Conservation (phyloP, 2,888 invertebrate species). For the Parnassius apollo region DNA sequence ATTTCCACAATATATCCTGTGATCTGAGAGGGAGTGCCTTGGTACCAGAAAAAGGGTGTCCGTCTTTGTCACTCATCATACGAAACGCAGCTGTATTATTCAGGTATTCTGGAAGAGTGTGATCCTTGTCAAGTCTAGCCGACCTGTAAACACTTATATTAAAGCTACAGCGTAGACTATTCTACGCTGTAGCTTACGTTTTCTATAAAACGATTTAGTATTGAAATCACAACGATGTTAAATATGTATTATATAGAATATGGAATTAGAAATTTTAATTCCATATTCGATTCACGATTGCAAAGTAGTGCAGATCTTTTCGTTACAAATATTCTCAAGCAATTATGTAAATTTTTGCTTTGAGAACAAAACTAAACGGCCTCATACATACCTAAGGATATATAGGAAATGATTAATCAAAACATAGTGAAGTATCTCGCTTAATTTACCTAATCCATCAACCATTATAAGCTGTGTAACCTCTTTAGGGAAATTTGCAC, state of each 20-base stretch:
- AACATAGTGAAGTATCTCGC: constrained; percentile 25
- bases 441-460: constrained; percentile 35
- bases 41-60: too few species aligned
- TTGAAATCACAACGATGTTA: too few species aligned
- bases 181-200: too few species aligned
- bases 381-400: constrained; percentile 32
- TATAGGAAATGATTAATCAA: constrained; percentile 41
- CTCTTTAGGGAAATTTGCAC: constrained; percentile 7
- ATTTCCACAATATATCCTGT: too few species aligned
- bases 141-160: too few species aligned
- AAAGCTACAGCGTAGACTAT: too few species aligned
- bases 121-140: too few species aligned
- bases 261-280: neutral
- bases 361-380: constrained; percentile 37
- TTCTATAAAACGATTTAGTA: too few species aligned
- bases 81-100: too few species aligned
- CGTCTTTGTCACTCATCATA: too few species aligned
- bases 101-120: too few species aligned
- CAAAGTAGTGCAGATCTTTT: neutral
- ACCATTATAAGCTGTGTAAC: constrained; percentile 11
- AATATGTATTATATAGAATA: neutral
- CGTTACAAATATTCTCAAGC: constrained; percentile 29
- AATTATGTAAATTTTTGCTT: constrained; percentile 33
- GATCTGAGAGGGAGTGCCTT: too few species aligned
- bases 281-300: neutral